These are phyloP conservation scores for Agelaius tricolor DNA, from an alignment of 2,113 vertebrate genomes.

Conservation along the genomic window DNA sequence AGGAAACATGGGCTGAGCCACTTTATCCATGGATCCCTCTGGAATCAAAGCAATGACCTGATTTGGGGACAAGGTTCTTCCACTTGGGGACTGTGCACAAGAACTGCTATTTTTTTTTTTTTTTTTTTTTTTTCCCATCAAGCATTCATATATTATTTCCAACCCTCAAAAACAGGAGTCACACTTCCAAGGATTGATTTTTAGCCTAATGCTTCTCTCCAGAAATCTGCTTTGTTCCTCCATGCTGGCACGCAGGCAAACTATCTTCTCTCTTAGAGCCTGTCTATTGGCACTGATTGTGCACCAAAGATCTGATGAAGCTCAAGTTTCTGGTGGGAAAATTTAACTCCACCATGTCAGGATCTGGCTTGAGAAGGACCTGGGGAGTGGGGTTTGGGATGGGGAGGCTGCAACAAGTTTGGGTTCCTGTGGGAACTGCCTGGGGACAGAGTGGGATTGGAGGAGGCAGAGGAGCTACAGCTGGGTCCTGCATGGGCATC, in stretches of 20 bases:
- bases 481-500: not conserved
- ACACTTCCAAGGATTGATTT: not conserved
- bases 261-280: not conserved
- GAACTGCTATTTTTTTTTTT: not conserved
- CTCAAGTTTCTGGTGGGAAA: not conserved
- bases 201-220: not conserved
- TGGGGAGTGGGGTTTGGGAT: not conserved
- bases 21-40: not conserved
- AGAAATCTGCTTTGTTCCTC: not conserved
- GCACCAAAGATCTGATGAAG: not conserved
- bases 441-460: not conserved
- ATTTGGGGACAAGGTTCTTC: not conserved
- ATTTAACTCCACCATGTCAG: not conserved
- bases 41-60: not conserved
- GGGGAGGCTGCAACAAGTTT: not conserved
- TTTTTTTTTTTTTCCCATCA: not conserved
- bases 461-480: not conserved
- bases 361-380: not conserved
- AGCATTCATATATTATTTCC: not conserved
- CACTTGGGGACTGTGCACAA: not conserved
- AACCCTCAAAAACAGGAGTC: not conserved
- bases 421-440: not conserved
- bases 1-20: not conserved
- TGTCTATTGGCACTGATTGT: not conserved
- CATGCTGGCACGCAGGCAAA: fast-evolving